Percentiles rank a stretch among this genome's conserved stretches.
These are phyloP conservation scores for Hypolimnas misippus DNA, from an alignment of 2,888 invertebrate genomes.

Conservation along the genomic window DNA sequence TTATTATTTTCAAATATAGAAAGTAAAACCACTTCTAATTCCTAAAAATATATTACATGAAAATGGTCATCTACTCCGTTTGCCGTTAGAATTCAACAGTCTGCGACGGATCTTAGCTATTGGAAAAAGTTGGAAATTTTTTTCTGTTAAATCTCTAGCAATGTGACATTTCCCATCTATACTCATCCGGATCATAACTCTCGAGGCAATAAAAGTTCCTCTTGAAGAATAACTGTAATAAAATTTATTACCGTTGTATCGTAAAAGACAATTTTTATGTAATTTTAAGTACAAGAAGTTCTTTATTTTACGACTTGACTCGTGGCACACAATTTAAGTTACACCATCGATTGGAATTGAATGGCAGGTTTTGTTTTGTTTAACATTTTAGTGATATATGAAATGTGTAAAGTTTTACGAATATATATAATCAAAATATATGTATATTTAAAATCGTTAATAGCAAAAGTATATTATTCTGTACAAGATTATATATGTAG, in stretches of 20 bases:
- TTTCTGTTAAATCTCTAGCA: conserved; percentile 27
- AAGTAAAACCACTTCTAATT: no score
- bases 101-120: not conserved
- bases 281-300: conserved; percentile 57
- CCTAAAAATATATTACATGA: no score
- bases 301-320: conserved; percentile 50
- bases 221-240: conserved; percentile 50
- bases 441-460: no score
- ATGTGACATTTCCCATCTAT: conserved; percentile 39
- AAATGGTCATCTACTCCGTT: no score
- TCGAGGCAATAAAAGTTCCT: conserved; percentile 51
- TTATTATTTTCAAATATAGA: no score
- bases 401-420: not conserved
- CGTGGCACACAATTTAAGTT: conserved; percentile 46
- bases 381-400: not conserved
- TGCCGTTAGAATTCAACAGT: not conserved
- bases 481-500: no score
- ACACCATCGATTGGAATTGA: conserved; percentile 33
- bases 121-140: not conserved
- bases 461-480: no score
- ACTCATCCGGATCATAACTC: conserved; percentile 54
- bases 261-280: conserved; percentile 63
- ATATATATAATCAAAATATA: no score
- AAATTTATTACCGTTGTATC: conserved; percentile 57
- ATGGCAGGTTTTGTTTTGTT: conserved; percentile 9